Base-by-base conservation (phyloP, 2,888 invertebrate species). In the Diplolepis rosae region DNA sequence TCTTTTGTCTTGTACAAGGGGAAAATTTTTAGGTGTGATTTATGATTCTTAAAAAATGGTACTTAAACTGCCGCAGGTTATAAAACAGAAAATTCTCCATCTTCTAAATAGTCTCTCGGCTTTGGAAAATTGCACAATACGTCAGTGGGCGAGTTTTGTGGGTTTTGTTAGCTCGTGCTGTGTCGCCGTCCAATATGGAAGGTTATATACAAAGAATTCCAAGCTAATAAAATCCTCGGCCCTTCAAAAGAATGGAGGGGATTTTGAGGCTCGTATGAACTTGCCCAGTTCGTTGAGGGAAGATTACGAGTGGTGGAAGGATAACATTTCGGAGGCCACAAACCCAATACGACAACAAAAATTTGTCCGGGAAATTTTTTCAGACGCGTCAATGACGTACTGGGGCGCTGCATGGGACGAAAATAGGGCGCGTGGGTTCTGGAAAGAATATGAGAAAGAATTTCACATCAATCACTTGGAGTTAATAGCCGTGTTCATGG, bases 371-470 rank as follows among this genome's bases (percentile, higher is more conserved):
- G 72, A 76, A 66, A 71, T 76, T 30, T 76, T 71, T 65, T 69
- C 77, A 4, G 73, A 78, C 24, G 75, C 77, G 0, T 75, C 73
- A 0, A 18, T 2, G 0, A 54, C 70, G 1, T 72, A 70, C 13
- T 77, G 73, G 74, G 73, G 75, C 4, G 70, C 69, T 0, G 73
- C 22, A 22, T 66, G 73, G n/a, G 27, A 72, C 1, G 72, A 66
- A 1, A 27, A 66, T n/a, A 68, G 70, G 50, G 51, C 70, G 7
- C 68, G 66, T 3, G 74, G 76, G 4, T 51, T 69, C n/a, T 78
- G 71, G 74, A 71, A 18, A 22, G 11, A 4, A 2, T 13, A 42
- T 0, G 69, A 74, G 51, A 5, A 28, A 48, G 15, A 24, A 1
- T 15, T 30, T 1, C 70, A 73, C 42, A 74, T 74, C 0, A 73